A percentile compares a stretch with the other conserved stretches of the same genome.
These are phyloP conservation scores for Ganaspis brasiliensis DNA, from an alignment of 2,888 invertebrate genomes.

Conservation along the genomic window DNA sequence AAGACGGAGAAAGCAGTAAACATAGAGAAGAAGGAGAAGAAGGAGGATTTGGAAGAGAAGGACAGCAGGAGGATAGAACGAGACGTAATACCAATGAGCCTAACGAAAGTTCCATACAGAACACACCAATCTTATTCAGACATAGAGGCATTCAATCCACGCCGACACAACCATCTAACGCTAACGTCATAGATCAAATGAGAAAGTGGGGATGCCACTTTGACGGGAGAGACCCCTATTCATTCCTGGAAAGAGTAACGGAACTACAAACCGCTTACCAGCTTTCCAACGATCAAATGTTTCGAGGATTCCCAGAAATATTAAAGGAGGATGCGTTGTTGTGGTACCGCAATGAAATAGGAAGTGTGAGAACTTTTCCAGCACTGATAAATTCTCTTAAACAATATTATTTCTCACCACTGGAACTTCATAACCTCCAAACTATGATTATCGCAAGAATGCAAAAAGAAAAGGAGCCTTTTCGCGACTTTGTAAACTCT, in stretches of 20 bases:
- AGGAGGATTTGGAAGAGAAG: too few species aligned
- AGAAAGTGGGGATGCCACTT: not conserved
- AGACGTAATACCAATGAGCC: too few species aligned
- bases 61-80: too few species aligned
- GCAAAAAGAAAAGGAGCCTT: not conserved
- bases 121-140: too few species aligned
- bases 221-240: constrained; percentile 4
- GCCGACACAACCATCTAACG: too few species aligned
- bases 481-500: not conserved
- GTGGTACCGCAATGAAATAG: not conserved
- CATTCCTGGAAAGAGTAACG: not conserved
- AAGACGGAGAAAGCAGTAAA: too few species aligned
- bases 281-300: not conserved
- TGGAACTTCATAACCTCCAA: not conserved
- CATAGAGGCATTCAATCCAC: too few species aligned
- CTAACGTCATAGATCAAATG: too few species aligned
- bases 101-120: too few species aligned
- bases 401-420: not conserved
- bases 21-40: too few species aligned
- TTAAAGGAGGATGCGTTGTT: not conserved
- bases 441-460: not conserved
- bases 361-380: not conserved
- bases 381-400: not conserved
- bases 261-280: not conserved
- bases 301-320: not conserved